Conservation (phyloP, 2,888 invertebrate genomes). For the Parnassius glacialis region DNA sequence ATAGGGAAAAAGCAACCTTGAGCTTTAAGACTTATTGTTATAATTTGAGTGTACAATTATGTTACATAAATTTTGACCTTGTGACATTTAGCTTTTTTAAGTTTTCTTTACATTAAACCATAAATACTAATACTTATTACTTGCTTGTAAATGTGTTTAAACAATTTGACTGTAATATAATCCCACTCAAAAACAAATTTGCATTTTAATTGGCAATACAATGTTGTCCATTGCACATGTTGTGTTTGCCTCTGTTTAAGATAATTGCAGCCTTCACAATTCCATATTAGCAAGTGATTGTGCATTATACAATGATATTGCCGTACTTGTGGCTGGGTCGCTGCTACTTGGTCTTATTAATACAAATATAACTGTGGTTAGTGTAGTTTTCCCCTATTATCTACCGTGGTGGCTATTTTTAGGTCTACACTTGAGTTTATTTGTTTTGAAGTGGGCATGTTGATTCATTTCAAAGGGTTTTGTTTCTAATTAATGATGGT, state of each 20-base stretch:
- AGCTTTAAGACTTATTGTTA: too few relatives aligned
- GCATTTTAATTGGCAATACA: slow-evolving; percentile 17
- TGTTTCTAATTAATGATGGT: too few relatives aligned
- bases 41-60: too few relatives aligned
- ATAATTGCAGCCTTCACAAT: slow-evolving; percentile 13
- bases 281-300: slow-evolving; percentile 13
- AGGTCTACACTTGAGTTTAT: background rate
- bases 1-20: too few relatives aligned
- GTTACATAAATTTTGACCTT: too few relatives aligned
- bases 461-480: too few relatives aligned
- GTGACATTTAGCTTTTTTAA: too few relatives aligned
- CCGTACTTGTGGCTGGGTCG: background rate
- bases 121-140: background rate
- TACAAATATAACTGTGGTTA: background rate
- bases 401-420: slow-evolving; percentile 1
- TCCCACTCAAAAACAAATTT: slow-evolving; percentile 21
- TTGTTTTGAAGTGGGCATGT: background rate
- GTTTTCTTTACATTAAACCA: too few relatives aligned
- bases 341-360: background rate
- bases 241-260: slow-evolving; percentile 1
- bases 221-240: slow-evolving; percentile 1
- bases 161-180: slow-evolving; percentile 3
- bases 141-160: slow-evolving; percentile 6
- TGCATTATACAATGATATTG: slow-evolving; percentile 1
- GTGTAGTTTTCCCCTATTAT: background rate